phyloP scores from a whole-genome alignment of 2,113 vertebrate genomes.

The Melanerpes aurifrons region DNA sequence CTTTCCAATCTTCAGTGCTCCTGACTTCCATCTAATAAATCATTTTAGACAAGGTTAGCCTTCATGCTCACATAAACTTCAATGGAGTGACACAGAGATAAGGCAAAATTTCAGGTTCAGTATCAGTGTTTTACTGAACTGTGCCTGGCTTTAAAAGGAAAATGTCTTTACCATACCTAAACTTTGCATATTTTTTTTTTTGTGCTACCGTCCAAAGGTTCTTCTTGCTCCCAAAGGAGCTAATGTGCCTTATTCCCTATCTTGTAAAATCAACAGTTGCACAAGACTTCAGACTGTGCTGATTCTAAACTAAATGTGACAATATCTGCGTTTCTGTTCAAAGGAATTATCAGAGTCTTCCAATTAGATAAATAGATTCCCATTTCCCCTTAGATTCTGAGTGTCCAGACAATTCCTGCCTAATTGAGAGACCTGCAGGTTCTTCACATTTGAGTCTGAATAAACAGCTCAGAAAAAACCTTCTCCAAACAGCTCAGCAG shows the following conservation, averaged over 20 bases:
- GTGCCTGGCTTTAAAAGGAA: neutral
- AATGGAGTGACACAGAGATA: conserved; percentile 1
- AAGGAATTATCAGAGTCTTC: neutral
- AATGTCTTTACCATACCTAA: neutral
- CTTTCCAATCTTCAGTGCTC: conserved; percentile 5
- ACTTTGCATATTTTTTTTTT: neutral
- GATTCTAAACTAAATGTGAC: neutral
- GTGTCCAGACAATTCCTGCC: neutral
- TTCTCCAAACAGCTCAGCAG: neutral
- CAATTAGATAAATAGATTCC: neutral
- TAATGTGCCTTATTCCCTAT: neutral
- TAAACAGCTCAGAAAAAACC: neutral
- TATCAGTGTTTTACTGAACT: neutral
- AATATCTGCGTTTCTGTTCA: neutral
- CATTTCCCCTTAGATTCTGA: neutral
- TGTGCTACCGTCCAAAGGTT: neutral
- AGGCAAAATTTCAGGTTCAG: conserved; percentile 36
- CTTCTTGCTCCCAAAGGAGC: neutral
- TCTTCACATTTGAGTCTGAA: neutral
- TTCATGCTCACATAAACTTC: conserved; percentile 36
- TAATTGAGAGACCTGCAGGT: conserved; percentile 20
- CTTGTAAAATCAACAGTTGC: neutral
- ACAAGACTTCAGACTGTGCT: neutral
- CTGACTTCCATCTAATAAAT: conserved; percentile 18
- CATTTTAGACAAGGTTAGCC: conserved; percentile 26